Conservation (phyloP, 1,140 invertebrate species). For the Agrilus planipennis region DNA sequence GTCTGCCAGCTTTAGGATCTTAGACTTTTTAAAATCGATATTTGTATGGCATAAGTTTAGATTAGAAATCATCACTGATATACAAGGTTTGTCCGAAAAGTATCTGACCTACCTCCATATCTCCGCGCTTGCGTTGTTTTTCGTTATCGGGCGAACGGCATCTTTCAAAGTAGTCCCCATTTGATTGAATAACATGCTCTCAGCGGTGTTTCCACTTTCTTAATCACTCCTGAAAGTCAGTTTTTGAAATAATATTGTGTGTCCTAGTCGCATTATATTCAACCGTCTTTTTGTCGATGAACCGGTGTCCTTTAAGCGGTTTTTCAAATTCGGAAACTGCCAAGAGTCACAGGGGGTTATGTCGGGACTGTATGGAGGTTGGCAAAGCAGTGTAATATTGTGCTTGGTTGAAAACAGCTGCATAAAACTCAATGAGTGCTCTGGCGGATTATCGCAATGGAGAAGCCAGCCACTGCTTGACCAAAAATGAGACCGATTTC, state of each 20-base stretch:
- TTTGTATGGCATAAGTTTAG: too few species aligned
- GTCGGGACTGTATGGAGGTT: conserved; percentile 25
- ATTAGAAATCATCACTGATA: too few species aligned
- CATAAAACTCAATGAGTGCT: not conserved
- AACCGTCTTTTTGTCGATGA: conserved; percentile 11
- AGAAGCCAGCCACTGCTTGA: conserved; percentile 1
- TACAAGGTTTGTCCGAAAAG: conserved; percentile 5
- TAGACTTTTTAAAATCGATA: too few species aligned
- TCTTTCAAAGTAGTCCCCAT: conserved; percentile 3
- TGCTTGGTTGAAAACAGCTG: conserved; percentile 1
- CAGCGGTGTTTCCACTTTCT: conserved; percentile 14
- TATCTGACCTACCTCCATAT: conserved; percentile 1
- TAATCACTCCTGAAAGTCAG: conserved; percentile 15
- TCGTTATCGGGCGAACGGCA: not conserved
- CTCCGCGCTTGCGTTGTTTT: not conserved
- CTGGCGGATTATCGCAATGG: not conserved
- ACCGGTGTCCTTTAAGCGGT: conserved; percentile 12
- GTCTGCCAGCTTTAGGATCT: too few species aligned
- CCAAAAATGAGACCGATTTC: not conserved
- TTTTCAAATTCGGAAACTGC: conserved; percentile 22
- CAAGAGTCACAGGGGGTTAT: conserved; percentile 21
- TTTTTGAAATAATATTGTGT: conserved; percentile 15
- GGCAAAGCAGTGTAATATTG: conserved; percentile 6
- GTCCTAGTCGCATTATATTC: conserved; percentile 13
- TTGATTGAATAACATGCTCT: conserved; percentile 6